Conservation (phyloP, 1,140 invertebrate genomes). For the Zaprionus ornatus region DNA sequence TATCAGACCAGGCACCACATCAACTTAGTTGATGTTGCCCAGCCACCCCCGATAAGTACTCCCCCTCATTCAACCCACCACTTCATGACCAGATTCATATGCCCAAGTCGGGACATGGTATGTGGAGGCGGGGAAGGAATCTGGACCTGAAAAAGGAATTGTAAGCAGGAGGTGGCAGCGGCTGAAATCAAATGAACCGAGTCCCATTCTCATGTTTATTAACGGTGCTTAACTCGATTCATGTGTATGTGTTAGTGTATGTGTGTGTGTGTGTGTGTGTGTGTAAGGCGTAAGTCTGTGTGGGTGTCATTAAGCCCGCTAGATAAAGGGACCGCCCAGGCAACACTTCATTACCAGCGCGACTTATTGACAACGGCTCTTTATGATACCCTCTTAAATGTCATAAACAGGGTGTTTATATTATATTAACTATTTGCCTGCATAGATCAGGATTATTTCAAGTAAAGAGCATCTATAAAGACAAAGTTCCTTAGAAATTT, state of each 20-base stretch:
- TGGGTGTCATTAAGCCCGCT: conserved; percentile 75
- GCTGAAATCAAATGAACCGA: conserved; percentile 75
- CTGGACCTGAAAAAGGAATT: conserved; percentile 19
- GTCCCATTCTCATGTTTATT: conserved; percentile 79
- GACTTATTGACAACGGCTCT: conserved; percentile 69
- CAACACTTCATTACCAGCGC: conserved; percentile 64
- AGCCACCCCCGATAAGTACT: conserved; percentile 42
- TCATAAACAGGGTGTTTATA: not conserved
- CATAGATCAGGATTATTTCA: no score
- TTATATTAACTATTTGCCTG: not conserved
- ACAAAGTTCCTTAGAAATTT: not conserved
- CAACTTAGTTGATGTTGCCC: conserved; percentile 47
- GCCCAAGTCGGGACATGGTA: not conserved
- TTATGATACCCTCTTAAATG: conserved; percentile 17
- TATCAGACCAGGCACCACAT: conserved; percentile 60
- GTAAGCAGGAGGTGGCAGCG: conserved; percentile 22
- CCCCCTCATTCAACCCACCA: conserved; percentile 12
- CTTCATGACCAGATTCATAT: conserved; percentile 36
- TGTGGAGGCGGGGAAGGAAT: not conserved
- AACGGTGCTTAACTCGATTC: conserved; percentile 65
- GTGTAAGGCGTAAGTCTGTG: conserved; percentile 28
- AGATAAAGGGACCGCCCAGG: conserved; percentile 68
- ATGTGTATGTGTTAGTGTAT: conserved; percentile 13
- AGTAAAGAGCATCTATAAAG: no score
- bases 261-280: conserved; percentile 28